Evolutionary conservation across 2,888 invertebrate species (phyloP), one percentile per base, ranked within the genome.

Genomic region (Xanthorhoe designata): DNA sequence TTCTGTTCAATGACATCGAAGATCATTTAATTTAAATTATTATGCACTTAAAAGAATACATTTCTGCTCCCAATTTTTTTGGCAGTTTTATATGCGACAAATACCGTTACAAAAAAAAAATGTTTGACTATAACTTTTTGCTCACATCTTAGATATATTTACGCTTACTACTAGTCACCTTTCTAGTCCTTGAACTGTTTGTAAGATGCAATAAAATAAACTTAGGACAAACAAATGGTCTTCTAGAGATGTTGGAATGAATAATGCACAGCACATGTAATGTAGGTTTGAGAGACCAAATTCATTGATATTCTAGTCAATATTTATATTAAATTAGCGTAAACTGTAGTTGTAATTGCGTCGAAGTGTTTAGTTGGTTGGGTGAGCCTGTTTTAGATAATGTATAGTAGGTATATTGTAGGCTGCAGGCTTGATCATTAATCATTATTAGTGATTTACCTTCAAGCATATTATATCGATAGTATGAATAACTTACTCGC

Each of bases 61-160:
- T n/a, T n/a, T n/a, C n/a, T n/a, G n/a, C n/a, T n/a, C n/a, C n/a
- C n/a, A n/a, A n/a, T 32, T 32, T 3, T 32, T 32, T 32, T 32
- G 32, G 32, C 32, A 32, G 32, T 32, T 7, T 7, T 32, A 7
- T 32, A 6, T 38, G 8, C 10, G 9, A 38, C 8, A 9, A 38
- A 7, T 13, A 42, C 13, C 9, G n/a, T 42, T 18, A 17, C 32
- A 52, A 49, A 58, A 50, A 32, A 2, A 18, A 5, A 58, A 49
- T 50, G 19, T 35, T 56, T 17, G 32, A 58, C 9, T 18, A 24
- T 55, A 65, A 51, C 10, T 17, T 52, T 66, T 24, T 55, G 62
- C 62, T 66, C 62, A 62, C 66, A 35, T 49, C 58, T 66, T 62
- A 58, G 61, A 45, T 15, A 45, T 66, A 60, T 42, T n/a, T 56